Base-by-base conservation (phyloP, 64 coral and sea anemone genomes). In the Porites lutea region DNA sequence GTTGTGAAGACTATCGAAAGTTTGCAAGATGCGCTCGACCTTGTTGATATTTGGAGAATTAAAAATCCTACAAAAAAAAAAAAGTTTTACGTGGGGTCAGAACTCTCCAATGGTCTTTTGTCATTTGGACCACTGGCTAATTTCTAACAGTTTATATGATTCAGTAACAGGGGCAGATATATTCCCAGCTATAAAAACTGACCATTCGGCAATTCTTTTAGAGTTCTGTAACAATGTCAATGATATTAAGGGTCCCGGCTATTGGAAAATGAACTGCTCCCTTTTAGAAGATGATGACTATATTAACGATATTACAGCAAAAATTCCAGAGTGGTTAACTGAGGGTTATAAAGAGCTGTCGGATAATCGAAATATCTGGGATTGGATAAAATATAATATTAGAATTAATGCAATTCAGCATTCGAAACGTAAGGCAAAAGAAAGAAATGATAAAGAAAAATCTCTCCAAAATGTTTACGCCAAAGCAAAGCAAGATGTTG, bases 251-350 rank as follows among this genome's bases (percentile, higher is more conserved):
- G 82, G 91, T 68, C 58, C 82, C 0, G 75, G 83, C 51, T 13
- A 74, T 61, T 78, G 68, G 47, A 63, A 91, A 74, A 54, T 92
- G 27, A 92, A 85, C 16, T 72, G 76, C 13, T 82, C 61, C 3
- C 49, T 85, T 16, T 71, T 84, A 48, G 47, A 64, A 16, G 77
- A 92, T 37, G 79, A 90, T 14, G 76, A 80, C 5, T 81, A 72
- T 58, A 19, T 88, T 55, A 53, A 48, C 27, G 22, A 45, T 10
- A 44, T 79, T 65, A 81, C 13, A 74, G 77, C 19, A 37, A 57
- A 44, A 45, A 67, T 77, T 18, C 43, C 59, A 78, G 43, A 57
- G 13, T 93, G 82, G 71, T 13, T 70, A 8, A 22, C 18, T 8
- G 50, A 93, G 71, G 76, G 76, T 58, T 37, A 46, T 6, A 91